phyloP scores from a whole-genome alignment of 2,797 vertebrate species.

The Alauda arvensis region DNA sequence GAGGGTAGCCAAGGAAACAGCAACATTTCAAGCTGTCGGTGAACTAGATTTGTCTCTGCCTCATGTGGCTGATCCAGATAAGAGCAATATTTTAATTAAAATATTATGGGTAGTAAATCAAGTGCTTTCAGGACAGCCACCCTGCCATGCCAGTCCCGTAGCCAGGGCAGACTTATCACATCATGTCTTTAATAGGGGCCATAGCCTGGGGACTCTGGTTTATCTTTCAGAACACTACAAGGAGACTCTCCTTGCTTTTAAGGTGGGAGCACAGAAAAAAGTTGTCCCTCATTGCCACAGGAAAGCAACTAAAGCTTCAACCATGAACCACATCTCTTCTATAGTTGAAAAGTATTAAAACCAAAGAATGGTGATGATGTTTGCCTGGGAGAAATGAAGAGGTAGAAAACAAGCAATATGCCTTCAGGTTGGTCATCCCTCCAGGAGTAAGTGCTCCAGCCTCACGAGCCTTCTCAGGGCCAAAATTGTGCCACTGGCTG shows the following conservation, averaged over 20 bases:
- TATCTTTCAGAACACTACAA: neutral
- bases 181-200: neutral
- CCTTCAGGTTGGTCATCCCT: neutral
- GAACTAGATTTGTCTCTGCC: neutral
- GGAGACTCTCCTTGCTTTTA: neutral
- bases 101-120: neutral
- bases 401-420: neutral
- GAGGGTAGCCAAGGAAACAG: neutral
- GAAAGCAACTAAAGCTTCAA: neutral
- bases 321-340: neutral
- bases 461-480: neutral
- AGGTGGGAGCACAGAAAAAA: neutral
- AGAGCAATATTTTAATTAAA: slow-evolving; percentile 36
- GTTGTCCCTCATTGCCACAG: neutral
- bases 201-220: neutral
- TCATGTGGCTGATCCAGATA: neutral
- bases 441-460: neutral
- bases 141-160: neutral
- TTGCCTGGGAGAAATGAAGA: neutral
- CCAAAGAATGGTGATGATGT: neutral
- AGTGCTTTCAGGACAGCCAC: neutral
- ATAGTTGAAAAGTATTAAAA: neutral
- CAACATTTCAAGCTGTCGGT: neutral
- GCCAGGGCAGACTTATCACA: neutral
- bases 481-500: neutral